Conservation (phyloP, 2,888 invertebrate genomes). For the Panzeria rudis region DNA sequence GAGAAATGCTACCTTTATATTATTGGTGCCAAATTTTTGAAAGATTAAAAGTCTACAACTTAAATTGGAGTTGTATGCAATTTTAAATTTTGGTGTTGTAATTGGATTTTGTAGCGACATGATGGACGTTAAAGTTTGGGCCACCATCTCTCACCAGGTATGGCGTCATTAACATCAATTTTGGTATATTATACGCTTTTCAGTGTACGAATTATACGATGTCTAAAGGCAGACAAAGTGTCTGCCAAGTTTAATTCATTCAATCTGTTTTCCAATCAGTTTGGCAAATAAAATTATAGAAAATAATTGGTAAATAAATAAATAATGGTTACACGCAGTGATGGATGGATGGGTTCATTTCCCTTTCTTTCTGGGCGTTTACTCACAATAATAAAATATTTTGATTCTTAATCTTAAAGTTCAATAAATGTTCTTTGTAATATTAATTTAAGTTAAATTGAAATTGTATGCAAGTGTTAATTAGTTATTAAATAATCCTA, state of each 20-base stretch:
- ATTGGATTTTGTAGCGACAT: no score
- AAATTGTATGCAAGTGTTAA: conserved; percentile 22
- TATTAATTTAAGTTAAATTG: not conserved
- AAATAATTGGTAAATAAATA: not conserved
- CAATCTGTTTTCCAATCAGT: no score
- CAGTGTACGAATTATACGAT: not conserved
- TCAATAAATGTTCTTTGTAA: not conserved
- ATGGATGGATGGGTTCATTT: not conserved
- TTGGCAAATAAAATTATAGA: no score
- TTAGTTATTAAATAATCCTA: conserved; percentile 19
- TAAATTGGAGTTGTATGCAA: no score
- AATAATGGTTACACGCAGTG: conserved; percentile 25
- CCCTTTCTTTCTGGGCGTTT: not conserved
- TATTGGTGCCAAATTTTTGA: no score
- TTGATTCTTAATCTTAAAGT: not conserved
- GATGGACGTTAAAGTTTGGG: no score
- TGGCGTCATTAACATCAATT: not conserved
- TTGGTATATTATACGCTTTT: not conserved
- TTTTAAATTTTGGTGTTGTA: no score
- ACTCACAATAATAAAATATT: no score
- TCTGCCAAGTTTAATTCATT: conserved; percentile 7
- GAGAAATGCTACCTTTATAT: no score
- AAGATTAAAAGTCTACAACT: no score
- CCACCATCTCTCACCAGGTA: no score
- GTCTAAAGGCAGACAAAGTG: not conserved